phyloP scores from a whole-genome alignment of 2,113 vertebrate genomes.

The pig (Sus scrofa) region DNA sequence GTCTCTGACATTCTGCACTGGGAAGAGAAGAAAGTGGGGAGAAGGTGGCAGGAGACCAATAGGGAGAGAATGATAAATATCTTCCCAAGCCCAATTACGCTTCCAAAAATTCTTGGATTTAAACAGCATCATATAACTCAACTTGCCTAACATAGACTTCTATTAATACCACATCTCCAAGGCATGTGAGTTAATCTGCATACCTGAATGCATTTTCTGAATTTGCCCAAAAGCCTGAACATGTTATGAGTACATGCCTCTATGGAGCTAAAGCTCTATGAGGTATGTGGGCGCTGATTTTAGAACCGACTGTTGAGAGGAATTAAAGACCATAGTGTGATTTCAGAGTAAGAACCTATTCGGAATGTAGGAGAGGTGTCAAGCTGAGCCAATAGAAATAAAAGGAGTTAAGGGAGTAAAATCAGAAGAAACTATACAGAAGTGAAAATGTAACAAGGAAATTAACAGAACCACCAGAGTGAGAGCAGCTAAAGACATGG shows the following conservation, averaged over 20 bases:
- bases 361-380: background rate
- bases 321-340: background rate
- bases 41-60: background rate
- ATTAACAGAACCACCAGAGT: background rate
- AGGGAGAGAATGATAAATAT: constrained; percentile 40
- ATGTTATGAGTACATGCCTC: too few species aligned
- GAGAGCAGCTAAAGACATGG: background rate
- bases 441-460: background rate
- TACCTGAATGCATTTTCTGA: constrained; percentile 31
- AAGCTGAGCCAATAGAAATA: background rate
- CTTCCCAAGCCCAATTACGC: constrained; percentile 37
- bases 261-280: background rate
- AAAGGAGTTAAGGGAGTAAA: background rate
- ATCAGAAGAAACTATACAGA: background rate
- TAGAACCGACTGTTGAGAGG: background rate
- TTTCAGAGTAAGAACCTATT: constrained; percentile 20
- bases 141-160: constrained; percentile 44
- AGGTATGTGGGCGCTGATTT: background rate
- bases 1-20: background rate
- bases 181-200: background rate
- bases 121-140: background rate
- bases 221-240: background rate
- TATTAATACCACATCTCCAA: constrained; percentile 36
- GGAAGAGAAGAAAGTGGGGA: background rate
- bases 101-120: constrained; percentile 43